These are phyloP conservation scores for Alcis repandata DNA, from an alignment of 2,888 invertebrate genomes.

Conservation along the genomic window DNA sequence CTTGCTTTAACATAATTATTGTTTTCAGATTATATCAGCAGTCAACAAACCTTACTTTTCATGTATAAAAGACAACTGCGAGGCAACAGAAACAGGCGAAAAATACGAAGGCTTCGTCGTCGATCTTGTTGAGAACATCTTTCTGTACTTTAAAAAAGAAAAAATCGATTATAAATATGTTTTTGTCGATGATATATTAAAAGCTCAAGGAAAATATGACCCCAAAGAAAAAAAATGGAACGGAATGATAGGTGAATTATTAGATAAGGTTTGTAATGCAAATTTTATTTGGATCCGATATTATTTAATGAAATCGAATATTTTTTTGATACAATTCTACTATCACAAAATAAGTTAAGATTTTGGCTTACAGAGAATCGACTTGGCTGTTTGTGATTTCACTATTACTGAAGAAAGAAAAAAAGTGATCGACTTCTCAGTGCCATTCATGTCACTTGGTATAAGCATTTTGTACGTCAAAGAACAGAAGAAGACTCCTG, in stretches of 20 bases:
- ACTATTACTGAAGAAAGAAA: constrained; percentile 97
- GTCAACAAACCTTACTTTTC: constrained; percentile 92
- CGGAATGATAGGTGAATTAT: constrained; percentile 73
- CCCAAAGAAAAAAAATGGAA: constrained; percentile 71
- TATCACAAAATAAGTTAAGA: too few relatives aligned
- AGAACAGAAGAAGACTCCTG: constrained; percentile 91
- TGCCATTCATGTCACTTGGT: constrained; percentile 98
- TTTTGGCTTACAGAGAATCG: constrained; percentile 66
- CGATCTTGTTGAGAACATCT: constrained; percentile 91
- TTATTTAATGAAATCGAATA: too few relatives aligned
- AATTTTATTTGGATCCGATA: not conserved
- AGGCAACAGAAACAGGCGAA: constrained; percentile 86
- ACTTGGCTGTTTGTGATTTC: constrained; percentile 87
- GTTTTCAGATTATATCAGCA: constrained; percentile 86
- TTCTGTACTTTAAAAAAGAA: constrained; percentile 83
- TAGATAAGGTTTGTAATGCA: constrained; percentile 69
- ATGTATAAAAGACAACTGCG: constrained; percentile 65
- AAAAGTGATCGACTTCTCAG: constrained; percentile 96
- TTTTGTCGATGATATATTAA: constrained; percentile 62
- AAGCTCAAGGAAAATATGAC: constrained; percentile 64
- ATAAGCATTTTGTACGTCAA: constrained; percentile 95
- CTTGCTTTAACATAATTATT: not conserved
- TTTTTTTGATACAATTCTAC: too few relatives aligned
- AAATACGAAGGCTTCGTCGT: constrained; percentile 92
- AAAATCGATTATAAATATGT: constrained; percentile 73